Evolutionary conservation across 2,888 invertebrate genomes (phyloP), one percentile per base, ranked within the genome.

Genomic region (Eilema griseolum): DNA sequence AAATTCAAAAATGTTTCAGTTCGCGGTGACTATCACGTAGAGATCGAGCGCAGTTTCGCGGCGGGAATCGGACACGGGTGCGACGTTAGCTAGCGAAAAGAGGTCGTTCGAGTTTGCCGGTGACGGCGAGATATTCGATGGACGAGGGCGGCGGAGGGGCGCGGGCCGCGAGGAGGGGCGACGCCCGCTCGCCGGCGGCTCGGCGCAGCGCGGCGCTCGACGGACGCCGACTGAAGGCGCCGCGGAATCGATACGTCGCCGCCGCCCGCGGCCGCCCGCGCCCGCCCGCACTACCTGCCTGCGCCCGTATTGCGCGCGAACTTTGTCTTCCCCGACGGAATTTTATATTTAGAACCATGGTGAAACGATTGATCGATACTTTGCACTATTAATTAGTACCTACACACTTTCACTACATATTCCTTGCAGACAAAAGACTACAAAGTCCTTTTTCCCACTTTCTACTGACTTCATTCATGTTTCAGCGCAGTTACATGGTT

Each of bases 291-390:
- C 86, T 88, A 87, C 88, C 92, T 85, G 88, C 92, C 86, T 85
- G 89, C 92, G 92, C 92, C 93, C 93, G 92, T 93, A 92, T 93
- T 94, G 95, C 95, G 95, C 95, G 95, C 94, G 93, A 95, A 95
- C 94, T 95, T 95, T 92, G 94, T 94, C 94, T 94, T 94, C 90
- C 93, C 92, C 91, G 88, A 92, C 92, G 90, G 91, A 92, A 94
- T 94, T 95, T 95, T 95, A 95, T 95, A 95, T 95, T 95, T 94
- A 95, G 95, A 94, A 92, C 91, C 94, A 93, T 93, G 93, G 93
- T 93, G 92, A 93, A 94, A 92, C 93, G 91, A 94, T 93, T 95
- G 93, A 95, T 95, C 95, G 91, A 94, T 95, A 94, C 92, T 94
- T 93, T 93, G 92, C 94, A 94, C 93, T 93, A 93, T 91, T 92